These are phyloP conservation scores for Drosophila miranda DNA, from an alignment of 1,140 invertebrate species.

Conservation along the genomic window DNA sequence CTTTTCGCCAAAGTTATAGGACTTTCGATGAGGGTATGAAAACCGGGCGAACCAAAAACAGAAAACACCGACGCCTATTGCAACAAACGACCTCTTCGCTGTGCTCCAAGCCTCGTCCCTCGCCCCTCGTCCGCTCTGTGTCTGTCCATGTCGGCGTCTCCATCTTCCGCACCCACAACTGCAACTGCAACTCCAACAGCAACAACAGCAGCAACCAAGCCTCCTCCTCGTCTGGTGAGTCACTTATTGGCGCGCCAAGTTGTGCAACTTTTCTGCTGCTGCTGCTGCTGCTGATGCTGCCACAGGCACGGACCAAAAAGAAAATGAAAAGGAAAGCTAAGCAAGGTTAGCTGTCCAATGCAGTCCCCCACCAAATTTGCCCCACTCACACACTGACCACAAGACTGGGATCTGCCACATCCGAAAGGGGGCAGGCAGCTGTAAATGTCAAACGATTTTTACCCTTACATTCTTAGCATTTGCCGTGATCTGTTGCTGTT, in stretches of 20 bases:
- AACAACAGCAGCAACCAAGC: conserved; percentile 32
- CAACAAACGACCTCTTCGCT: conserved; percentile 37
- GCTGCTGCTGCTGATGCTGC: neutral
- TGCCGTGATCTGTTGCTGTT: conserved; percentile 42
- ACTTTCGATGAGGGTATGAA: neutral
- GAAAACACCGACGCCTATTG: conserved; percentile 48
- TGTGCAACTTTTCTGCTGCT: conserved; percentile 52
- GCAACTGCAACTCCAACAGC: conserved; percentile 16
- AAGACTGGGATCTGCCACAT: conserved; percentile 25
- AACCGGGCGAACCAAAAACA: conserved; percentile 27
- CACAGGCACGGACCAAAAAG: conserved; percentile 20
- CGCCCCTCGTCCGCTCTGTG: conserved; percentile 4
- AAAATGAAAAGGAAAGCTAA: conserved; percentile 64
- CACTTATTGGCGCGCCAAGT: conserved; percentile 25
- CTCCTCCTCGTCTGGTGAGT: conserved; percentile 44
- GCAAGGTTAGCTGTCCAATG: conserved; percentile 55
- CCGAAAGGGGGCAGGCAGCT: neutral
- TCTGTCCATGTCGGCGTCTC: conserved; percentile 35
- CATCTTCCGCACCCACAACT: conserved; percentile 53
- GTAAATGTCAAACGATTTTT: conserved; percentile 69
- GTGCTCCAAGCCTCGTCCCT: no score
- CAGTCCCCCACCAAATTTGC: neutral
- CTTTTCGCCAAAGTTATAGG: no score
- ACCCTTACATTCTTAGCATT: conserved; percentile 66
- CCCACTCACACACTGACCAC: conserved; percentile 50